Evolutionary conservation across 2,888 invertebrate genomes (phyloP), one percentile per base, ranked within the genome.

Genomic region (Ochropleura plecta): DNA sequence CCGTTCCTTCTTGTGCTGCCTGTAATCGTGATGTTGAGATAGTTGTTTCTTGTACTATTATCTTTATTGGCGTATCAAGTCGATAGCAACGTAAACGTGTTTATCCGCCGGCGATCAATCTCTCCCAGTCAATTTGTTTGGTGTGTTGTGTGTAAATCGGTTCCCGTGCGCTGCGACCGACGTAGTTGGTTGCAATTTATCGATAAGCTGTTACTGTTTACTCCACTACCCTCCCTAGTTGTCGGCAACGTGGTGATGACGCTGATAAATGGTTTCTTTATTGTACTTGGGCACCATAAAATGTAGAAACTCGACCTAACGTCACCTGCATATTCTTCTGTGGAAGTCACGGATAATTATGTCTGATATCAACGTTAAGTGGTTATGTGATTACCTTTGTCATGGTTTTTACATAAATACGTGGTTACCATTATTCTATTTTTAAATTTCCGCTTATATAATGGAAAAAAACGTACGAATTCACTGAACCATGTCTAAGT

Each of bases 241-340:
- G 77, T 79, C 75, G 79, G 81, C 82, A 84, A 88, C 81, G 85
- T 90, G 91, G 78, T 85, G 79, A 81, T 88, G 90, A 90, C 90
- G 83, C 82, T 89, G 90, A 92, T 86, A 90, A 91, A 91, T 91
- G 69, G 83, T 83, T 88, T 88, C 88, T 87, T 88, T 60, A 65
- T 87, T 86, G 82, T 78, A 68, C 73, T 82, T 68, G 46, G 72
- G 63, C n/a, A 76, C 60, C 49, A 60, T 79, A 70, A 76, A 82
- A 70, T 65, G 46, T 82, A 53, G 55, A 68, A 75, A 81, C 69
- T 76, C 60, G 60, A 68, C 16, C 57, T 66, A 57, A 68, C 64
- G 42, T 30, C 65, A 79, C 67, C 71, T 78, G 59, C 60, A 72
- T 72, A 55, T 66, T 70, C 42, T 16, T 76, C 51, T 67, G 42